Base-by-base conservation (phyloP, 2,113 vertebrate genomes). In the Deroptyus accipitrinus region DNA sequence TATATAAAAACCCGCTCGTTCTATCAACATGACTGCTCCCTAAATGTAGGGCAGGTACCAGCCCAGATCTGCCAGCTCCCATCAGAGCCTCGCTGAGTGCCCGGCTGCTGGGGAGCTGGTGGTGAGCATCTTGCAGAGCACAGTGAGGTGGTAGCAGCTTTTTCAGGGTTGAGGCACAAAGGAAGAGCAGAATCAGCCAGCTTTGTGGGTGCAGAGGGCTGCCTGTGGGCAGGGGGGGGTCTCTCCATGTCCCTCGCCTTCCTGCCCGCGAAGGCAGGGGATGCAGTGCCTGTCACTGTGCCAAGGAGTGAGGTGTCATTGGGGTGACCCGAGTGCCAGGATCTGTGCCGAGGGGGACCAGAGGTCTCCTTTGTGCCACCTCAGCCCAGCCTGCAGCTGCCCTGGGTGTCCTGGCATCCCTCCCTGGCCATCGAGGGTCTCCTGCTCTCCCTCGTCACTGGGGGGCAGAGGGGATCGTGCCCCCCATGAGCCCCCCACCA, bases 11-110 rank as follows among this genome's bases (percentile, higher is more conserved):
- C 67, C 73, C 5, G 48, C 95, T 97, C 81, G 14, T 95, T 91
- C 95, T 75, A 78, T 82, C 92, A 96, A 18, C 63, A 82, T 92
- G 86, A 20, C 25, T 7, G 89, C 84, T 77, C 33, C 8, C 22
- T 25, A 25, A 96, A 96, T 95, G 81, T 97, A 92, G 95, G 95
- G 92, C 95, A 96, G 92, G 88, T 81, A 84, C 48, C 88, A 90
- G 30, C 86, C 95, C 72, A 88, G 95, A 92, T 96, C 91, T 95
- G 88, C 90, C 96, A 94, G 67, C 84, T 95, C 91, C 87, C 86
- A 67, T 91, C 91, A 91, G 75, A 72, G 68, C 73, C 42, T 72
- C 0, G 4, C 14, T 2, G 18, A 3, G 57, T 0, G 3, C 51
- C 35, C 1, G 9, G 46, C 15, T 49, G 68, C 73, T 27, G 46